These are phyloP conservation scores for Plumapathes pennacea DNA, from an alignment of 92 coral and sea anemone species.

Conservation along the genomic window DNA sequence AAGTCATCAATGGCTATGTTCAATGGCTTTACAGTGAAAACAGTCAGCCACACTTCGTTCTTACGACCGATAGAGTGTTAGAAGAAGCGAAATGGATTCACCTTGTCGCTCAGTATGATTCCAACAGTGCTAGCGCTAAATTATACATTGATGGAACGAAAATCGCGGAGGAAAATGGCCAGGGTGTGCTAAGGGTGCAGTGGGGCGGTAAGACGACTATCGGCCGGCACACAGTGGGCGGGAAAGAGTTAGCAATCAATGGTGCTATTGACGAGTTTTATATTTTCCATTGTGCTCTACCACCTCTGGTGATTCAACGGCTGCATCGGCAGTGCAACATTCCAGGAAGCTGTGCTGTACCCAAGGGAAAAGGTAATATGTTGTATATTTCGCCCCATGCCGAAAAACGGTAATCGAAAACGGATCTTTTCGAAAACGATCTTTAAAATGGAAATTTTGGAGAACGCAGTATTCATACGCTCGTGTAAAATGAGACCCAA, in stretches of 20 bases:
- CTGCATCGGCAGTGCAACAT: slow-evolving; percentile 26
- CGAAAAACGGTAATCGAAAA: too few species aligned
- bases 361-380: slow-evolving; percentile 18
- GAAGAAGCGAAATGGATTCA: slow-evolving; percentile 34
- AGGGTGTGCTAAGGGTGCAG: slow-evolving; percentile 6
- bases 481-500: too few species aligned
- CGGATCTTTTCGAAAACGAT: too few species aligned
- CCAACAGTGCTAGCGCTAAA: slow-evolving; percentile 13
- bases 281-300: slow-evolving; percentile 37
- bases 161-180: not conserved
- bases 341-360: slow-evolving; percentile 20
- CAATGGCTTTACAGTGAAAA: slow-evolving; percentile 19
- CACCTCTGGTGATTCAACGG: slow-evolving; percentile 15
- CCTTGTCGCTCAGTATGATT: slow-evolving; percentile 38
- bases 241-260: not conserved
- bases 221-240: slow-evolving; percentile 20
- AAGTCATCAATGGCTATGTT: slow-evolving; percentile 32
- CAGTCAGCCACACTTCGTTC: slow-evolving; percentile 6
- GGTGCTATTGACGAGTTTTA: slow-evolving; percentile 46
- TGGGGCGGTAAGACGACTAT: slow-evolving; percentile 25
- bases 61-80: slow-evolving; percentile 2
- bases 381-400: too few species aligned
- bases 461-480: too few species aligned
- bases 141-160: slow-evolving; percentile 28
- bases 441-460: too few species aligned